Evolutionary conservation across 2,888 invertebrate genomes (phyloP).

Genomic region (Amphimallon solstitiale): DNA sequence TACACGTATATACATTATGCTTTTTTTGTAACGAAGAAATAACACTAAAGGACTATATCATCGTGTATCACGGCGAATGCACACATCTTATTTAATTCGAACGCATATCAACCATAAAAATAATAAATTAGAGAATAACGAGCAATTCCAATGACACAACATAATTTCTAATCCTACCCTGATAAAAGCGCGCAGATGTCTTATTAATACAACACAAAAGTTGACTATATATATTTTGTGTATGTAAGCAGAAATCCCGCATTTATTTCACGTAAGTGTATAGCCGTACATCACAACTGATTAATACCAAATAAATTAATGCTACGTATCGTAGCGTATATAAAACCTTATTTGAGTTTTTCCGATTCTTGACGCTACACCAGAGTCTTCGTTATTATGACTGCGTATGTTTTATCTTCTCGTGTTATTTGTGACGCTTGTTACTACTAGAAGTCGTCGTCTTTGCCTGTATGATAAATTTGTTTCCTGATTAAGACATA

Average conservation of each 20-base stretch:
- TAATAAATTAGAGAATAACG: conserved; percentile 9
- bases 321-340: conserved; percentile 6
- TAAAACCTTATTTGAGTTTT: conserved; percentile 10
- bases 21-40: neutral
- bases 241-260: neutral
- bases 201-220: conserved; percentile 19
- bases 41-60: neutral
- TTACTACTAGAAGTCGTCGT: conserved; percentile 15
- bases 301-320: conserved; percentile 26
- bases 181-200: conserved; percentile 11
- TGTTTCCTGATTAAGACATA: conserved; percentile 26
- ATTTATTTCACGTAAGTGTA: conserved; percentile 5
- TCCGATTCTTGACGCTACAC: neutral
- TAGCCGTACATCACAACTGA: conserved; percentile 2
- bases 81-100: conserved; percentile 14
- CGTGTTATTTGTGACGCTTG: neutral
- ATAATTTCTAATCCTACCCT: conserved; percentile 19
- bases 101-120: conserved; percentile 6
- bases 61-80: neutral
- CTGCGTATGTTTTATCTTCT: conserved; percentile 13
- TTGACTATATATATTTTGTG: conserved; percentile 1
- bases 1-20: neutral
- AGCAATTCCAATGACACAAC: conserved; percentile 8
- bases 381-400: neutral
- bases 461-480: conserved; percentile 25